These are phyloP conservation scores for Stomatorhinus walkeri DNA, from an alignment of 2,797 vertebrate species.

Conservation along the genomic window DNA sequence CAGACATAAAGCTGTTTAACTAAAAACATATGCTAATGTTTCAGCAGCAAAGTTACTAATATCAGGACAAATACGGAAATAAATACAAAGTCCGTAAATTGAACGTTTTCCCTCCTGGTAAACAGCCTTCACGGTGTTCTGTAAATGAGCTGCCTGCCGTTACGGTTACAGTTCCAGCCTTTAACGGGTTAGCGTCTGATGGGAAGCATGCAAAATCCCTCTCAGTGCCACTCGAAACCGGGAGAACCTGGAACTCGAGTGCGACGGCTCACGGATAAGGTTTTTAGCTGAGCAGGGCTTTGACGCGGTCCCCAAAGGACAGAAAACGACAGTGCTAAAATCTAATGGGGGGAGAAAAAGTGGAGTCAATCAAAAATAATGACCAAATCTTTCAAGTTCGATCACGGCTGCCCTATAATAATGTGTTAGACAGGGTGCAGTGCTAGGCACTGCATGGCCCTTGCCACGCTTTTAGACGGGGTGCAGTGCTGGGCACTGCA, in stretches of 20 bases:
- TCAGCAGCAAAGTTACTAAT: not conserved
- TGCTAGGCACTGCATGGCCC: slow-evolving; percentile 48
- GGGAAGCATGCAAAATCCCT: not conserved
- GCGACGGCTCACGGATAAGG: not conserved
- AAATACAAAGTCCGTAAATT: not conserved
- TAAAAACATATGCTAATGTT: not conserved
- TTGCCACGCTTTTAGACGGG: slow-evolving; percentile 63
- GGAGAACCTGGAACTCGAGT: not conserved
- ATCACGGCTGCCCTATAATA: slow-evolving; percentile 81
- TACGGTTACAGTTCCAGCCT: not conserved
- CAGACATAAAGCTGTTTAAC: not conserved
- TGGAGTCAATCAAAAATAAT: slow-evolving; percentile 68
- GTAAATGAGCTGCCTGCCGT: not conserved
- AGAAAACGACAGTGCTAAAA: not conserved
- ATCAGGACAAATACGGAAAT: not conserved
- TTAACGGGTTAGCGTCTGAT: not conserved
- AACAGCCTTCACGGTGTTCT: not conserved
- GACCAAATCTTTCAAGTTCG: slow-evolving; percentile 87
- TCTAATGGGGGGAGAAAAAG: slow-evolving; percentile 61
- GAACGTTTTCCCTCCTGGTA: not conserved
- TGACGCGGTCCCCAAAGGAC: not conserved
- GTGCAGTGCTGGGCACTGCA: slow-evolving; percentile 45
- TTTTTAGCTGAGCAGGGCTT: not conserved
- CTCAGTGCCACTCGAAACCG: not conserved
- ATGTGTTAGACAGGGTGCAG: slow-evolving; percentile 58